phyloP scores from a whole-genome alignment of 2,113 vertebrate species.

The Chloroceryle aenea region DNA sequence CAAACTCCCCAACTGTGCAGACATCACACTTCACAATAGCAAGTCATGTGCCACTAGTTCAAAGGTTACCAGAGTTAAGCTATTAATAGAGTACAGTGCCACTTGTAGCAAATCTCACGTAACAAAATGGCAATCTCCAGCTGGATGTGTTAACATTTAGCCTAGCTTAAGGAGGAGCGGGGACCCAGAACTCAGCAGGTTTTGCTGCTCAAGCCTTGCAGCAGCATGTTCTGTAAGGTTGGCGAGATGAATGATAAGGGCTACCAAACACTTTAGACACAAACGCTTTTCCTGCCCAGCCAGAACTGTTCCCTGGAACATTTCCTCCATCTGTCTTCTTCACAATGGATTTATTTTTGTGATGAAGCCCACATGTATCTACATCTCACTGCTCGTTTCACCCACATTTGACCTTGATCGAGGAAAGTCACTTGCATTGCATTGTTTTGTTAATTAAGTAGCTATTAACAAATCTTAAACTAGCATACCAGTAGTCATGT shows the following conservation, averaged over 20 bases:
- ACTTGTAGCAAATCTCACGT: slow-evolving; percentile 22
- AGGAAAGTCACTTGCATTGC: background rate
- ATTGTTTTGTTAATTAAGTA: slow-evolving; percentile 2
- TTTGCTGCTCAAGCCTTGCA: slow-evolving; percentile 7
- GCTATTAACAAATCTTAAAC: slow-evolving; percentile 4
- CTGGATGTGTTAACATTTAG: slow-evolving; percentile 66
- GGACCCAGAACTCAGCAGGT: background rate
- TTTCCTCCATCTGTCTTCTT: slow-evolving; percentile 61
- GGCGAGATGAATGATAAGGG: slow-evolving; percentile 52
- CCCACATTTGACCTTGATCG: slow-evolving; percentile 11
- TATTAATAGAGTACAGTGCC: slow-evolving; percentile 56
- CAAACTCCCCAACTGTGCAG: background rate
- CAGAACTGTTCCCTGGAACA: slow-evolving; percentile 27
- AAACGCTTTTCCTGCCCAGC: slow-evolving; percentile 51
- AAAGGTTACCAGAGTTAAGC: slow-evolving; percentile 68
- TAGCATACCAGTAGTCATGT: background rate
- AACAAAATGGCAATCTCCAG: slow-evolving; percentile 24
- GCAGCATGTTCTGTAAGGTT: background rate
- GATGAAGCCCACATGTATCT: background rate
- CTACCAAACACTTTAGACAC: slow-evolving; percentile 42
- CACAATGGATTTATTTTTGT: slow-evolving; percentile 67
- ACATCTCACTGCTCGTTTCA: background rate
- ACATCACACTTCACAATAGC: background rate
- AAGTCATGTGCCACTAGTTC: slow-evolving; percentile 33
- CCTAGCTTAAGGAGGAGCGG: background rate